A percentile compares a stretch with the other conserved stretches of the same genome.
These are phyloP conservation scores for Ichneumoninae sp. DNA, from an alignment of 2,888 invertebrate species.

Conservation along the genomic window DNA sequence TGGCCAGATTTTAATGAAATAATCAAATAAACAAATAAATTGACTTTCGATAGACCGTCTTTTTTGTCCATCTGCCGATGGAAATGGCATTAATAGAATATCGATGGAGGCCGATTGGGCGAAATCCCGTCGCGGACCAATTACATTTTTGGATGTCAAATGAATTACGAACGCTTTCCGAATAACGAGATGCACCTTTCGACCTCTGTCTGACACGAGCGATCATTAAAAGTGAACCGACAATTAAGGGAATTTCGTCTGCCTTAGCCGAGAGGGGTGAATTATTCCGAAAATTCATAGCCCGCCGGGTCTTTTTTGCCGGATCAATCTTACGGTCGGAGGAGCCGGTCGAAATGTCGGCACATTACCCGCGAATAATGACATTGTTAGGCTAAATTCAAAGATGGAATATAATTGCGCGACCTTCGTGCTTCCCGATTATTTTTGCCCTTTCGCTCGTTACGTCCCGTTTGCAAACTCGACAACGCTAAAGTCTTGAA, in stretches of 20 bases:
- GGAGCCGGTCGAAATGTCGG: neutral
- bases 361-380: neutral
- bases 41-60: too few relatives aligned
- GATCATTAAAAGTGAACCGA: slow-evolving; percentile 9
- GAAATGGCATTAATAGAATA: too few relatives aligned
- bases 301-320: neutral
- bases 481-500: neutral
- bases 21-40: too few relatives aligned
- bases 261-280: neutral
- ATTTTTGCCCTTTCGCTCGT: neutral
- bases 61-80: too few relatives aligned
- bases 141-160: neutral
- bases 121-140: neutral
- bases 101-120: too few relatives aligned
- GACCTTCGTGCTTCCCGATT: neutral
- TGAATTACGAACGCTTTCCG: neutral
- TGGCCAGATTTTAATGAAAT: too few relatives aligned
- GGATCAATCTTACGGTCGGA: neutral
- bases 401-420: slow-evolving; percentile 21
- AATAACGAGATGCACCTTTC: neutral
- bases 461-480: neutral
- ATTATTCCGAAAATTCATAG: slow-evolving; percentile 7
- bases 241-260: neutral
- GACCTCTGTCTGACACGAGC: neutral
- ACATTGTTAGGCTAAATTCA: slow-evolving; percentile 10